Conservation (phyloP, 2,797 vertebrate species). For the Neoniphon sammara region DNA sequence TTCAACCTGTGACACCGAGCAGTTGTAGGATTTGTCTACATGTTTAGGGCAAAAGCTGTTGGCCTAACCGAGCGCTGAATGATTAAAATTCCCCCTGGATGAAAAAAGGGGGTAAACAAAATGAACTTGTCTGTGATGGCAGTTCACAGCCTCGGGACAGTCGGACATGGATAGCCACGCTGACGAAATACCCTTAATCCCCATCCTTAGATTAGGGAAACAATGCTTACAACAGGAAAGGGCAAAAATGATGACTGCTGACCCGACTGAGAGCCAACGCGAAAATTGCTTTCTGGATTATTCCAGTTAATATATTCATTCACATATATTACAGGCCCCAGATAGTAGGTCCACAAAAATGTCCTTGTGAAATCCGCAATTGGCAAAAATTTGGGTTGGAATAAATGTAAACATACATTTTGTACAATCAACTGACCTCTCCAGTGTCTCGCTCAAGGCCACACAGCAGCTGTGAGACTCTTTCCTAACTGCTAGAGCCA, state of each 20-base stretch:
- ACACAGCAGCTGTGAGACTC: background rate
- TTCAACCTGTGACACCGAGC: conserved; percentile 14
- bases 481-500: conserved; percentile 2
- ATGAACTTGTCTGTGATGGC: conserved; percentile 59
- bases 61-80: conserved; percentile 18
- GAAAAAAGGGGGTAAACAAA: conserved; percentile 67
- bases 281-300: conserved; percentile 67
- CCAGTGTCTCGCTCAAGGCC: background rate
- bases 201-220: conserved; percentile 72
- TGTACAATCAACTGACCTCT: conserved; percentile 47
- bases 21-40: conserved; percentile 50
- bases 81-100: conserved; percentile 62
- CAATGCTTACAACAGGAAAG: conserved; percentile 67
- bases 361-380: conserved; percentile 40
- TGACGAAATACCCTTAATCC: conserved; percentile 74
- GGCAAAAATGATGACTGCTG: conserved; percentile 61
- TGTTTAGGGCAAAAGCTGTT: conserved; percentile 42
- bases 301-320: conserved; percentile 52
- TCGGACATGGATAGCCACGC: conserved; percentile 59
- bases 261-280: conserved; percentile 51
- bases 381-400: conserved; percentile 9
- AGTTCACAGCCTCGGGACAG: conserved; percentile 60
- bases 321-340: conserved; percentile 40
- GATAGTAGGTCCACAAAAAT: conserved; percentile 12
- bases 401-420: conserved; percentile 53